Conservation (phyloP, 1,140 invertebrate genomes). For the Meloidogyne chitwoodi region DNA sequence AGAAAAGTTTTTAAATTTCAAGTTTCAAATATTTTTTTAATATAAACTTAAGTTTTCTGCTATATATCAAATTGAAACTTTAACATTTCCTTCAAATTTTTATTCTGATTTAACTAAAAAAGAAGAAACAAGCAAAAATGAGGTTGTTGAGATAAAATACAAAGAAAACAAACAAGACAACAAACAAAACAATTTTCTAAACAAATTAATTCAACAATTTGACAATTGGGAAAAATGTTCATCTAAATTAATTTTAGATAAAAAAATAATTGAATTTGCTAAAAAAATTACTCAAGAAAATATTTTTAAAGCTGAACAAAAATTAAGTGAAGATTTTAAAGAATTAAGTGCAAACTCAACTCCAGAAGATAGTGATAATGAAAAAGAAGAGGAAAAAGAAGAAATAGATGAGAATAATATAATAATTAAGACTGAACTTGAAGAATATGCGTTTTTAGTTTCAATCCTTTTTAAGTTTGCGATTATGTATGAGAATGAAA, state of each 20-base stretch:
- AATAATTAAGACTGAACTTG: not conserved
- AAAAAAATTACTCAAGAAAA: not conserved
- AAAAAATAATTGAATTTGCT: not conserved
- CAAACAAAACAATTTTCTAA: not conserved
- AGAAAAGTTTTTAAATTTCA: too few relatives aligned
- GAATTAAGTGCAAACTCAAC: slow-evolving; percentile 1
- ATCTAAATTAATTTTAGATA: not conserved
- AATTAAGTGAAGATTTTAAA: not conserved
- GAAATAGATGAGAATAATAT: not conserved
- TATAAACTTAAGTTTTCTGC: not conserved
- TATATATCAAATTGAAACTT: not conserved
- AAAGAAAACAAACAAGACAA: not conserved
- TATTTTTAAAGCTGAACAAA: not conserved
- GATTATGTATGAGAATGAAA: not conserved
- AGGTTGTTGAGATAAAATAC: not conserved
- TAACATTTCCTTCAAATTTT: not conserved
- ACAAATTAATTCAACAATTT: not conserved
- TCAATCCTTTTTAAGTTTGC: not conserved
- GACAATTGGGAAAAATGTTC: not conserved
- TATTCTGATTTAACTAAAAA: not conserved
- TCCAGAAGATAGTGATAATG: slow-evolving; percentile 4
- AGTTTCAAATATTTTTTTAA: too few relatives aligned
- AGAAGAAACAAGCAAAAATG: not conserved
- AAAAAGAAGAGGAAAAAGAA: not conserved
- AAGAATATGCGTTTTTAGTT: not conserved